Evolutionary conservation across 2,113 vertebrate species (phyloP), one percentile per base, ranked within the genome.

Genomic region (Hyaena hyaena): DNA sequence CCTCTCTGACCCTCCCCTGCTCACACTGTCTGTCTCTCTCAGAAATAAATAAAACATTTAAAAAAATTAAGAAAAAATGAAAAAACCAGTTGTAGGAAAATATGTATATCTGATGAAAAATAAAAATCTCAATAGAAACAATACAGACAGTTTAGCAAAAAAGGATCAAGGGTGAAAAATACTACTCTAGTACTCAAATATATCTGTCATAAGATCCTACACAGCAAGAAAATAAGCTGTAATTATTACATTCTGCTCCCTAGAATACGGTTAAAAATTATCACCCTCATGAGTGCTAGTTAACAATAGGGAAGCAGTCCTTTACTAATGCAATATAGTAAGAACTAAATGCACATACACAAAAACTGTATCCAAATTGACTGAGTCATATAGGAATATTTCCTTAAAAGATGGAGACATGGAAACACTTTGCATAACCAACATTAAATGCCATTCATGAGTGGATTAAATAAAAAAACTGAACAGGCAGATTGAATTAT

Each of bases 221-320:
- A 61, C 0, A 82, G 10, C 33, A 91, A 45, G 76, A 91, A 94
- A 97, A 76, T 48, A 4, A 94, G 7, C 45, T 73, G 15, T 90
- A 10, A 55, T 53, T 85, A 89, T 86, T 84, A 8, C 11, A 80
- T 83, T 61, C 74, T 21, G 26, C 16, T 80, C 31, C 21, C 23
- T 35, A 87, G 65, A 66, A 90, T 71, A 91, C 81, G 83, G 5
- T 88, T 93, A 86, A 94, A 96, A 94, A 88, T 74, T 19, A 61
- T 50, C 24, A 90, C 26, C 39, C 17, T 88, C 6, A 31, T 81
- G 16, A 77, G 12, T 14, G 85, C 45, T 82, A 50, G 33, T 33
- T 97, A 93, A 90, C 21, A 94, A 66, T 83, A 73, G 58, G 6
- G 17, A 50, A 23, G 48, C 85, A 82, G 71, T 66, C 23, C 83